Evolutionary conservation across 2,888 invertebrate species (phyloP).

Genomic region (Drosophila eohydei): DNA sequence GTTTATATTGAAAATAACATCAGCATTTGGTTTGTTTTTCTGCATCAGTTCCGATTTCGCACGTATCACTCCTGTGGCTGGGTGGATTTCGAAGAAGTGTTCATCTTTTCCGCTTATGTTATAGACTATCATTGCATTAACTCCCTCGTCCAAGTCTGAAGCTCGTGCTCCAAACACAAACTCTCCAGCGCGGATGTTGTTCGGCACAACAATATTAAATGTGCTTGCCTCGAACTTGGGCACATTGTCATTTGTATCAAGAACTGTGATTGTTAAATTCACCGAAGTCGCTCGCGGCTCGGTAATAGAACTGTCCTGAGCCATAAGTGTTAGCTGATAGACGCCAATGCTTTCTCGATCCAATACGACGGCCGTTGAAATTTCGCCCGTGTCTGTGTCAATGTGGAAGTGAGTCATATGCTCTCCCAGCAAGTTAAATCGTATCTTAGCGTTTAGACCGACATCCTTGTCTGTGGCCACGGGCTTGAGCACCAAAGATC

Average conservation of each 20-base stretch:
- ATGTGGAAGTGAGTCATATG: conserved; percentile 92
- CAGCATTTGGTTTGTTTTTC: conserved; percentile 84
- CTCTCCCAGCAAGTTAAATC: conserved; percentile 93
- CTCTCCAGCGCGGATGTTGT: conserved; percentile 91
- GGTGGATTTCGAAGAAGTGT: conserved; percentile 91
- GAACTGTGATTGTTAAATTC: conserved; percentile 91
- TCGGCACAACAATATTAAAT: conserved; percentile 93
- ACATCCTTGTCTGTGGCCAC: conserved; percentile 92
- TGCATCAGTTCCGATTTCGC: conserved; percentile 88
- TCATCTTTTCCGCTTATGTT: conserved; percentile 91
- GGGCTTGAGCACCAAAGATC: conserved; percentile 91
- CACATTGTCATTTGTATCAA: conserved; percentile 94
- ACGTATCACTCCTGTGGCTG: conserved; percentile 94
- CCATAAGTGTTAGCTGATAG: conserved; percentile 93
- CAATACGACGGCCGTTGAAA: conserved; percentile 89
- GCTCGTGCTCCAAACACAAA: conserved; percentile 97
- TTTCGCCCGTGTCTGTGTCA: conserved; percentile 91
- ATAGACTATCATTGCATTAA: conserved; percentile 93
- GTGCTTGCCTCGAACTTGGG: conserved; percentile 91
- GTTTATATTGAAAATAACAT: conserved; percentile 89
- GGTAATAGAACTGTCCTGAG: conserved; percentile 94
- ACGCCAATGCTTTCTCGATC: conserved; percentile 92
- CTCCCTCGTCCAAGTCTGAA: conserved; percentile 92
- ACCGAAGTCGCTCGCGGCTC: conserved; percentile 93
- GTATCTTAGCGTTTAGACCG: conserved; percentile 94